Evolutionary conservation across 2,113 vertebrate species (phyloP).

Genomic region (Sapayoa aenigma): DNA sequence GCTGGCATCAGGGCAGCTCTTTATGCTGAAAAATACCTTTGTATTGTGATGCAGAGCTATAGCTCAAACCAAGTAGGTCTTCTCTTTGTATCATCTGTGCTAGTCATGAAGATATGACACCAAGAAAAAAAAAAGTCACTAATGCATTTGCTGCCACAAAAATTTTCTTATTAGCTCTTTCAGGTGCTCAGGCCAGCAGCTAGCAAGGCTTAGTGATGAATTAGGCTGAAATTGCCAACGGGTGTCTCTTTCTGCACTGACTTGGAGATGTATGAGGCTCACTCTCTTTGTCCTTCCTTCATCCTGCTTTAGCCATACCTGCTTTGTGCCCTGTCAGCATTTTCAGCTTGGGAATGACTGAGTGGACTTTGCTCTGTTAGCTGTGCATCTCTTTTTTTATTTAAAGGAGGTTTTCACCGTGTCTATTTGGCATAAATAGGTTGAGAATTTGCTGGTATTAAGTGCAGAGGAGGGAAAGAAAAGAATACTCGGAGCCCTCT

Average conservation of each 20-base stretch:
- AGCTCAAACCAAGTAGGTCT: not conserved
- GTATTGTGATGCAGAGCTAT: not conserved
- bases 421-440: not conserved
- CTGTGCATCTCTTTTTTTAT: not conserved
- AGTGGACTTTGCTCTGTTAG: not conserved
- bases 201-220: not conserved
- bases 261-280: not conserved
- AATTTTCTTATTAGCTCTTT: not conserved
- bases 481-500: not conserved
- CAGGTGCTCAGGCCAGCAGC: not conserved
- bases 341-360: not conserved
- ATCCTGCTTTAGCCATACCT: not conserved
- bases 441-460: not conserved
- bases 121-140: not conserved
- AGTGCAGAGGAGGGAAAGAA: not conserved
- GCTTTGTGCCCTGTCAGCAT: not conserved
- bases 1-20: not conserved
- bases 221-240: constrained; percentile 6
- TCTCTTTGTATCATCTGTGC: not conserved
- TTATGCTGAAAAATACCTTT: not conserved
- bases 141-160: not conserved
- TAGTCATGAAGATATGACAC: not conserved
- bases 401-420: not conserved
- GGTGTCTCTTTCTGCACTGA: not conserved
- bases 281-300: not conserved